Evolutionary conservation across 2,113 vertebrate genomes (phyloP).

Genomic region (human): GRCh38 chr3:167649001-167649500

Average conservation of each 20-base stretch:
- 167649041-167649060: constrained; percentile 36
- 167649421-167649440: not conserved
- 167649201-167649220: not conserved
- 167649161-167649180: not conserved
- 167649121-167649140: not conserved
- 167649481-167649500: no score
- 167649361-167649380: not conserved
- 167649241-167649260: not conserved
- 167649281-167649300: not conserved
- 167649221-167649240: not conserved
- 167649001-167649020: not conserved
- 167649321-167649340: not conserved
- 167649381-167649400: not conserved
- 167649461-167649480: no score
- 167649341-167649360: not conserved
- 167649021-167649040: not conserved
- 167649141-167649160: not conserved
- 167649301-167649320: not conserved
- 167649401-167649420: not conserved
- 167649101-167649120: not conserved
- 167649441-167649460: not conserved
- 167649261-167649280: not conserved
- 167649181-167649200: rapidly evolving
- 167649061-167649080: not conserved
- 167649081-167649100: not conserved